phyloP scores from a whole-genome alignment of 37 sponge, comb jelly and placozoan genomes.

The Eunapius fragilis region DNA sequence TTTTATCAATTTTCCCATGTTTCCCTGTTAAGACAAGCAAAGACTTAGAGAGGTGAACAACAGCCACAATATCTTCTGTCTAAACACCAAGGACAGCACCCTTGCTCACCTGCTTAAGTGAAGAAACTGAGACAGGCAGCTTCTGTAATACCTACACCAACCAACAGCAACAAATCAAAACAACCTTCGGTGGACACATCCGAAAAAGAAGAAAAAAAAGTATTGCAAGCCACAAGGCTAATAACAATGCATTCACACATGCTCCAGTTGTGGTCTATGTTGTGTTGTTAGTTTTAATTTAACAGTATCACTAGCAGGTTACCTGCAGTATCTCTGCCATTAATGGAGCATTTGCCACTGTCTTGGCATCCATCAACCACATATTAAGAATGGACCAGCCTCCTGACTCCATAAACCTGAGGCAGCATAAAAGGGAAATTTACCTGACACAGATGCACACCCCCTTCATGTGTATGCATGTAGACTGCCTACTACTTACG shows the following conservation, averaged over 20 bases:
- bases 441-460: neutral
- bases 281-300: too few species aligned
- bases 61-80: too few species aligned
- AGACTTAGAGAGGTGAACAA: neutral
- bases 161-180: too few species aligned
- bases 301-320: too few species aligned
- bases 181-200: too few species aligned
- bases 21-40: conserved; percentile 40
- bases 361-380: conserved; percentile 82
- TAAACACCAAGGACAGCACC: neutral
- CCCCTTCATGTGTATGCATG: neutral
- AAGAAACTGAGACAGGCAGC: conserved; percentile 67
- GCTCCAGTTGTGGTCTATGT: too few species aligned
- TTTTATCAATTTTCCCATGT: conserved; percentile 84
- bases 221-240: too few species aligned
- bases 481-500: conserved; percentile 30
- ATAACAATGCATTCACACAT: too few species aligned
- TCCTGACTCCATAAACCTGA: conserved; percentile 74
- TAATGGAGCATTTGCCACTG: conserved; percentile 45
- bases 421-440: too few species aligned
- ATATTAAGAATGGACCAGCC: conserved; percentile 78
- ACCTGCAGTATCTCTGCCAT: conserved; percentile 70
- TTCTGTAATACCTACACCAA: conserved; percentile 74
- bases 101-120: conserved; percentile 62
- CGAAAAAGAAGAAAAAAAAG: too few species aligned